Conservation (phyloP, 2,113 vertebrate genomes). For the Chloebia gouldiae region DNA sequence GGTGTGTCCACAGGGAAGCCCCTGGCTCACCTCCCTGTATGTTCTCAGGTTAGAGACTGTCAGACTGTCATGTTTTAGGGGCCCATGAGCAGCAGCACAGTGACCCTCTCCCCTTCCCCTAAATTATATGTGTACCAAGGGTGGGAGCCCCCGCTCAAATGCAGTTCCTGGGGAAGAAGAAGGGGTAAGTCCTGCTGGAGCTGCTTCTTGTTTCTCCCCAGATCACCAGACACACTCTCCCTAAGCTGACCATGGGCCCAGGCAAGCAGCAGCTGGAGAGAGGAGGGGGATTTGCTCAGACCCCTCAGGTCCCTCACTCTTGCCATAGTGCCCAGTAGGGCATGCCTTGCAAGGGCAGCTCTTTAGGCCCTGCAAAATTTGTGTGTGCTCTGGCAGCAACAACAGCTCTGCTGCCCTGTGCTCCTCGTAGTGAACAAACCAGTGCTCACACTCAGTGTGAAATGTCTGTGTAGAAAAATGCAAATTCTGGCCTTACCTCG, state of each 20-base stretch:
- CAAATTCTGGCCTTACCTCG: conserved; percentile 61
- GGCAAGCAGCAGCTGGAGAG: not conserved
- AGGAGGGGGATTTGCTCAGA: not conserved
- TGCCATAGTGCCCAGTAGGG: not conserved
- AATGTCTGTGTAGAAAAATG: not conserved
- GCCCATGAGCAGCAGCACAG: not conserved
- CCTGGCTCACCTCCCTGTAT: too few relatives aligned
- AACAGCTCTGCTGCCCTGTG: not conserved
- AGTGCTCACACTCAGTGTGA: not conserved
- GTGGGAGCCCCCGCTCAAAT: not conserved
- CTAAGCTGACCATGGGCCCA: not conserved
- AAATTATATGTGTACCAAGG: too few relatives aligned
- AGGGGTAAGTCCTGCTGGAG: not conserved
- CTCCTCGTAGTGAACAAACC: accelerated
- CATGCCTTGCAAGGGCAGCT: not conserved
- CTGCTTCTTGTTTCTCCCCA: not conserved
- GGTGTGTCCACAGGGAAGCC: not conserved
- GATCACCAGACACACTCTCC: not conserved
- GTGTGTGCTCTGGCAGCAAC: not conserved
- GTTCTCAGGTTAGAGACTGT: not conserved
- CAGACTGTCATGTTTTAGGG: not conserved
- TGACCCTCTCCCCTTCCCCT: not conserved
- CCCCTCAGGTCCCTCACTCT: not conserved
- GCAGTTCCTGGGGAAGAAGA: not conserved
- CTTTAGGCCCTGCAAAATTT: not conserved